Conservation (phyloP, 2,888 invertebrate genomes). For the Pilophorus perplexus region DNA sequence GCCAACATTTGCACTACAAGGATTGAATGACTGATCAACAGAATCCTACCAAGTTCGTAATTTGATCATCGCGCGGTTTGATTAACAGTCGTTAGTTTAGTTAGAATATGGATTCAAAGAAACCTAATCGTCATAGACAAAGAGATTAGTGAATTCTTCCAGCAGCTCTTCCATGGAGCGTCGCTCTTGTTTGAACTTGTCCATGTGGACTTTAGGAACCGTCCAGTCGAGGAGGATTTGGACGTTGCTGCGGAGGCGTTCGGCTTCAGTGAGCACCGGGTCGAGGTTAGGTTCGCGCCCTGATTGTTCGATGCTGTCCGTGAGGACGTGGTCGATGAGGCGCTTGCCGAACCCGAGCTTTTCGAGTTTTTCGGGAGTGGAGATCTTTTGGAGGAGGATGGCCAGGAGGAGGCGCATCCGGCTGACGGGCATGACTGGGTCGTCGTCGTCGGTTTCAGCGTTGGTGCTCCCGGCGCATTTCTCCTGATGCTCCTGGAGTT, state of each 20-base stretch:
- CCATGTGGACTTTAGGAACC: constrained; percentile 75
- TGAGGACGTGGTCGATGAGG: constrained; percentile 76
- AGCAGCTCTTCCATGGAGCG: constrained; percentile 75
- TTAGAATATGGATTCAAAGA: no score
- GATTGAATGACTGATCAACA: no score
- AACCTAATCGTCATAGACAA: constrained; percentile 33
- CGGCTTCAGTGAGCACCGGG: constrained; percentile 60
- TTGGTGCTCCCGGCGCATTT: constrained; percentile 13
- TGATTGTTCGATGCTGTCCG: constrained; percentile 73
- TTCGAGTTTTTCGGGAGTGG: constrained; percentile 71
- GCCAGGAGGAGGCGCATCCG: constrained; percentile 77
- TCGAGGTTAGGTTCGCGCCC: constrained; percentile 66
- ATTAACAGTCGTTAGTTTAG: no score
- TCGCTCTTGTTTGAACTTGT: constrained; percentile 68
- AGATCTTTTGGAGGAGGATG: constrained; percentile 77
- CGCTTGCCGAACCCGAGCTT: constrained; percentile 72
- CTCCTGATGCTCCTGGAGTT: constrained; percentile 54
- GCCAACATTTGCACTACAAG: no score
- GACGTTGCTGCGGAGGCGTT: constrained; percentile 70
- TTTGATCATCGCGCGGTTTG: no score
- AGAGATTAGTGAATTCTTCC: constrained; percentile 63
- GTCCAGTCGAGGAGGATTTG: constrained; percentile 76
- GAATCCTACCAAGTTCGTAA: no score
- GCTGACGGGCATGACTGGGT: constrained; percentile 65
- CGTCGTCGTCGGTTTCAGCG: constrained; percentile 45